Percentiles rank a stretch among this genome's conserved stretches.
phyloP scores from a whole-genome alignment of 2,113 vertebrate species.

The Trinectes maculatus region DNA sequence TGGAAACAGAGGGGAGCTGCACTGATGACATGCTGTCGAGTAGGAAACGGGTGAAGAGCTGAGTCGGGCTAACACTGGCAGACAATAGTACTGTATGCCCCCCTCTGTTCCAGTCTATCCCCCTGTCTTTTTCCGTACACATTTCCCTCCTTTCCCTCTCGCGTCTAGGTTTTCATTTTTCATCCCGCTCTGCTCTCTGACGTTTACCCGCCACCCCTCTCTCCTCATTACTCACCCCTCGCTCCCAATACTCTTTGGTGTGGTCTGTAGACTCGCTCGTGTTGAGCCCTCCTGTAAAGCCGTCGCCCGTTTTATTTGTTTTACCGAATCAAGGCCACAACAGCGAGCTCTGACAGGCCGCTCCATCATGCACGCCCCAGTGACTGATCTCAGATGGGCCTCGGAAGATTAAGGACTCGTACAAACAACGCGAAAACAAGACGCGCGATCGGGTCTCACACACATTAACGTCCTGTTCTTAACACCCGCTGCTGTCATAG shows the following conservation, averaged over 20 bases:
- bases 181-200: conserved; percentile 47
- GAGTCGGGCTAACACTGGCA: conserved; percentile 30
- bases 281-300: conserved; percentile 56
- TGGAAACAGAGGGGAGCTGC: conserved; percentile 36
- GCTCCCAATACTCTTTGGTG: conserved; percentile 37
- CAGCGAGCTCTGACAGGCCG: conserved; percentile 73
- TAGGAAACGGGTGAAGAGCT: conserved; percentile 24
- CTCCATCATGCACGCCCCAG: conserved; percentile 74
- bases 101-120: not conserved
- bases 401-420: conserved; percentile 63
- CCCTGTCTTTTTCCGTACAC: not conserved
- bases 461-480: not conserved
- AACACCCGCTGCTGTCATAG: conserved; percentile 8
- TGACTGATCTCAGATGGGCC: conserved; percentile 80
- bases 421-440: conserved; percentile 11
- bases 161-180: conserved; percentile 41
- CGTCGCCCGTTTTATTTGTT: conserved; percentile 73
- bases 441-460: not conserved
- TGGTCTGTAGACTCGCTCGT: conserved; percentile 51
- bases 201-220: conserved; percentile 16
- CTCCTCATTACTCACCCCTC: conserved; percentile 53
- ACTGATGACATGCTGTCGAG: conserved; percentile 49
- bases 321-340: conserved; percentile 78
- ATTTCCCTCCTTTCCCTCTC: conserved; percentile 20
- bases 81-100: conserved; percentile 28